phyloP scores from a whole-genome alignment of 2,113 vertebrate genomes.

The Centropus bengalensis region DNA sequence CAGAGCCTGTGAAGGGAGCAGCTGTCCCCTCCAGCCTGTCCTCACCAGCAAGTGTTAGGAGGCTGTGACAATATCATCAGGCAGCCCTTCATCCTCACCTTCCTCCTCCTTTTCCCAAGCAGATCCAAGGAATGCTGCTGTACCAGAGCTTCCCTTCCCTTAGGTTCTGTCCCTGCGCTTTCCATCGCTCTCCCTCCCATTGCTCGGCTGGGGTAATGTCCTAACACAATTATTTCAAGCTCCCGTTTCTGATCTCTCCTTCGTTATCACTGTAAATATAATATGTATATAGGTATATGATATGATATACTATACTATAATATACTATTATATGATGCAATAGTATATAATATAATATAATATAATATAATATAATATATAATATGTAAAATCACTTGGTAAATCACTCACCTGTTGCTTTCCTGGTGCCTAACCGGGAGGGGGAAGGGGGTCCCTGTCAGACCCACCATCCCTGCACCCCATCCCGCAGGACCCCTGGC shows the following conservation, averaged over 20 bases:
- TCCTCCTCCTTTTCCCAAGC: not conserved
- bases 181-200: not conserved
- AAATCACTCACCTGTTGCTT: too few relatives aligned
- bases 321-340: too few relatives aligned
- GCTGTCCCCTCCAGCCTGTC: not conserved
- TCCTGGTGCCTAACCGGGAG: rapidly evolving
- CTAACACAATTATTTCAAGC: not conserved
- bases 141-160: not conserved
- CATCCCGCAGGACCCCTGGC: rapidly evolving
- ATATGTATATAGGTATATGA: too few relatives aligned
- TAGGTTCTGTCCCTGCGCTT: not conserved
- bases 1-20: not conserved
- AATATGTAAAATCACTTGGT: too few relatives aligned
- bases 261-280: not conserved
- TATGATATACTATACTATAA: too few relatives aligned
- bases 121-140: not conserved
- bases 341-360: too few relatives aligned
- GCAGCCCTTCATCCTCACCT: not conserved
- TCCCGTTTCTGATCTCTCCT: not conserved
- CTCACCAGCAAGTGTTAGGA: rapidly evolving
- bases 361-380: too few relatives aligned
- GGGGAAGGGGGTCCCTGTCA: not conserved
- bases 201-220: not conserved
- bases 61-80: rapidly evolving
- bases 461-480: not conserved